Evolutionary conservation across 2,888 invertebrate species (phyloP).

Genomic region (Acleris emargana): DNA sequence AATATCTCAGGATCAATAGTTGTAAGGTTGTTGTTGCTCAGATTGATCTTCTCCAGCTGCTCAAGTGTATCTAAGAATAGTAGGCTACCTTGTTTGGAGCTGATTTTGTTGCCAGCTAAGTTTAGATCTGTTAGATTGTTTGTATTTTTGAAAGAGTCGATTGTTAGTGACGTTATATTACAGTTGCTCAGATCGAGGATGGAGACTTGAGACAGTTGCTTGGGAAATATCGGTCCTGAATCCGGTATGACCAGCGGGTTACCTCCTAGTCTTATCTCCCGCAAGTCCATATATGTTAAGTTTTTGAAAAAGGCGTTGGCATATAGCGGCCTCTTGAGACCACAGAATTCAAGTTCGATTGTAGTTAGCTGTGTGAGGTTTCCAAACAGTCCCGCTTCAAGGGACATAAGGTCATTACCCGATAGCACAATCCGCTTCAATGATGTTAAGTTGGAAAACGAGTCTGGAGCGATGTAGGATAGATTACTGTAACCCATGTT

Average conservation of each 20-base stretch:
- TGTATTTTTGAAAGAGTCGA: slow-evolving; percentile 84
- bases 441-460: slow-evolving; percentile 87
- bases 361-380: slow-evolving; percentile 87
- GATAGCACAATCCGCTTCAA: slow-evolving; percentile 86
- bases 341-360: slow-evolving; percentile 87
- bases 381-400: slow-evolving; percentile 87
- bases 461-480: slow-evolving; percentile 85
- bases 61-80: slow-evolving; percentile 82
- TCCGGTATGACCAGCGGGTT: slow-evolving; percentile 86
- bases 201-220: slow-evolving; percentile 85
- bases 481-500: slow-evolving; percentile 90
- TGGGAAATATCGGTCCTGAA: slow-evolving; percentile 85
- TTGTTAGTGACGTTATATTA: slow-evolving; percentile 83
- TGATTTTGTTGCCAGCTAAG: slow-evolving; percentile 84
- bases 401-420: slow-evolving; percentile 86
- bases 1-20: slow-evolving; percentile 84
- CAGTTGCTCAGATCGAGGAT: slow-evolving; percentile 87
- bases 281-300: slow-evolving; percentile 85
- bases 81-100: slow-evolving; percentile 74
- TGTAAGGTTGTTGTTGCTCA: slow-evolving; percentile 85
- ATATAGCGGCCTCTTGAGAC: slow-evolving; percentile 85
- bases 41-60: slow-evolving; percentile 84
- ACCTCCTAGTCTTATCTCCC: slow-evolving; percentile 87
- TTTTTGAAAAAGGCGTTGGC: slow-evolving; percentile 87
- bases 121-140: slow-evolving; percentile 86